A percentile compares a stretch with the other conserved stretches of the same genome.
Evolutionary conservation across 2,888 invertebrate genomes (phyloP).

Genomic region (Cryptus viduatorius): DNA sequence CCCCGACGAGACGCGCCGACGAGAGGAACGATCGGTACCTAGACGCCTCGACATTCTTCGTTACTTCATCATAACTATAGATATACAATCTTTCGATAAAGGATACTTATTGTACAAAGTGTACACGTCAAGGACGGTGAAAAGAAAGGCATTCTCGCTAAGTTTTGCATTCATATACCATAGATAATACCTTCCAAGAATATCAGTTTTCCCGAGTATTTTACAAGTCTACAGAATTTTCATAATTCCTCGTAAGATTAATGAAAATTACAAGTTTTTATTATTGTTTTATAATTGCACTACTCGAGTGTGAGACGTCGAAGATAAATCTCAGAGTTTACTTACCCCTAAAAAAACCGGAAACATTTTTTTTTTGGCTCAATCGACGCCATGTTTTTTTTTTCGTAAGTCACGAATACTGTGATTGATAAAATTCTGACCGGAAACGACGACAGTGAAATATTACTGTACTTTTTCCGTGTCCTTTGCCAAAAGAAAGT

Average conservation of each 20-base stretch:
- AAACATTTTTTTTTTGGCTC: too few relatives aligned
- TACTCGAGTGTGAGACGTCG: too few relatives aligned
- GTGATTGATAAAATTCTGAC: too few relatives aligned
- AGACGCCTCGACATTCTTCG: slow-evolving; percentile 40
- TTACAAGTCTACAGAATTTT: too few relatives aligned
- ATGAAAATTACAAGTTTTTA: too few relatives aligned
- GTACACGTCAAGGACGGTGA: slow-evolving; percentile 3
- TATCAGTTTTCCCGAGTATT: neutral
- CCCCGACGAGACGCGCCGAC: slow-evolving; percentile 24
- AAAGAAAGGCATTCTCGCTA: neutral
- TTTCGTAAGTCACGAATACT: too few relatives aligned
- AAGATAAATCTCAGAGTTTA: too few relatives aligned
- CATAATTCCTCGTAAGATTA: too few relatives aligned
- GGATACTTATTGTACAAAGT: slow-evolving; percentile 8
- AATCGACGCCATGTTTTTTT: too few relatives aligned
- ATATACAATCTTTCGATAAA: slow-evolving; percentile 3
- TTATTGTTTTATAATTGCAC: too few relatives aligned
- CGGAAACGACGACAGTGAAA: too few relatives aligned
- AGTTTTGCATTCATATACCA: neutral
- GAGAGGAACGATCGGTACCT: slow-evolving; percentile 17
- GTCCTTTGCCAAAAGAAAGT: neutral
- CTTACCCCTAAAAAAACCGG: too few relatives aligned
- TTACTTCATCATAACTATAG: slow-evolving; percentile 14
- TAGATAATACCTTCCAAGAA: neutral
- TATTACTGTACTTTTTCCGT: neutral